Evolutionary conservation across 2,888 invertebrate genomes (phyloP), one percentile per base, ranked within the genome.

Genomic region (Nemotelus nigrinus): DNA sequence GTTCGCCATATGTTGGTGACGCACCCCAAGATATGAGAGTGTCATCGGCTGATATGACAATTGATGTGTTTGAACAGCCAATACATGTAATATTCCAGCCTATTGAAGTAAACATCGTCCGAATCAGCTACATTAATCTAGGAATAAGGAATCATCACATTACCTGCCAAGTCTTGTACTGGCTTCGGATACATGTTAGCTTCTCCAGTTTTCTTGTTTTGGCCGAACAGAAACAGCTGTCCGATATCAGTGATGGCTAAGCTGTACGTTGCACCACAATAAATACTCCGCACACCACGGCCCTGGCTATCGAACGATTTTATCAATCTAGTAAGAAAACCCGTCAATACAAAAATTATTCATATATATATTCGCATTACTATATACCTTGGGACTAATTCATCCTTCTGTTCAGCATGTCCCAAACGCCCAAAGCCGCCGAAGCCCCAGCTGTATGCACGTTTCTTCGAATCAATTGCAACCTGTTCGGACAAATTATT

Each of bases 141-240:
- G 44, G 43, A 5, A 25, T 25, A 25, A 25, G 63, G 60, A 5
- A 43, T 0, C 10, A 58, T 45, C 5, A 63, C 58, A 53, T 83
- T 83, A 89, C 90, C 91, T 79, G 93, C 92, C n/a, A 98, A 89
- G 87, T 98, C 97, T 82, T 96, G 96, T 2, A 97, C 93, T 0
- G 96, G 96, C 85, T 97, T 97, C 0, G 97, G 97, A 85, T 97
- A 97, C 97, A 97, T 97, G 83, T 96, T 96, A 2, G 97, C 97
- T 85, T 98, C 98, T 0, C 97, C 97, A 0, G 95, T 94, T 78
- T 96, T 92, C 85, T 97, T 97, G 0, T 94, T 95, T 85, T 96
- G 96, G 0, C 98, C 98, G 87, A 97, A 97, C 86, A 97, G 87
- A 86, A 92, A 96, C 3, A 86, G 83, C n/a, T 86, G 86, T 89